phyloP scores from a whole-genome alignment of 1,140 invertebrate genomes.

The Dermatophagoides farinae region DNA sequence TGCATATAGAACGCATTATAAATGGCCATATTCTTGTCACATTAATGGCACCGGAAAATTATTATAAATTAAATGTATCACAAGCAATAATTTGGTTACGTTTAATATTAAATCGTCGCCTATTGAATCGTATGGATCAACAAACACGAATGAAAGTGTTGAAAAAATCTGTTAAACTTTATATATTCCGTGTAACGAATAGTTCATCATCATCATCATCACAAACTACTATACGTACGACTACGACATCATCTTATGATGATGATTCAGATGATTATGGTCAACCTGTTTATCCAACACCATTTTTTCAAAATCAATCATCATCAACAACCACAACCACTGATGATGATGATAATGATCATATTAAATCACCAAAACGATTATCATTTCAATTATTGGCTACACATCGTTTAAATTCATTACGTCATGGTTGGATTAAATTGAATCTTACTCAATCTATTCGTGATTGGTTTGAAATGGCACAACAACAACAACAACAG shows the following conservation, averaged over 20 bases:
- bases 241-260: too few species aligned
- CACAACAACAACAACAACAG: not conserved
- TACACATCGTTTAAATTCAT: conserved; percentile 42
- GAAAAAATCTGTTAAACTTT: conserved; percentile 36
- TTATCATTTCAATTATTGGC: conserved; percentile 26
- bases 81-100: conserved; percentile 51
- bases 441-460: conserved; percentile 54
- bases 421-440: conserved; percentile 57
- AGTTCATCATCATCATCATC: not conserved
- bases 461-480: conserved; percentile 26
- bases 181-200: conserved; percentile 37
- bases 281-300: conserved; percentile 7
- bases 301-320: conserved; percentile 1
- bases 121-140: conserved; percentile 8
- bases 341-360: not conserved
- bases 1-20: conserved; percentile 42
- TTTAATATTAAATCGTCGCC: conserved; percentile 33
- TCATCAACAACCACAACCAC: not conserved
- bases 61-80: conserved; percentile 36
- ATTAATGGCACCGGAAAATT: conserved; percentile 38
- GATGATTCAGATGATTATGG: not conserved
- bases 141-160: conserved; percentile 19
- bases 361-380: not conserved
- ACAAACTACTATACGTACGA: too few species aligned
- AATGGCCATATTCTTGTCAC: conserved; percentile 64